phyloP scores from a whole-genome alignment of 2,888 invertebrate genomes.

The Metacarcinus magister region DNA sequence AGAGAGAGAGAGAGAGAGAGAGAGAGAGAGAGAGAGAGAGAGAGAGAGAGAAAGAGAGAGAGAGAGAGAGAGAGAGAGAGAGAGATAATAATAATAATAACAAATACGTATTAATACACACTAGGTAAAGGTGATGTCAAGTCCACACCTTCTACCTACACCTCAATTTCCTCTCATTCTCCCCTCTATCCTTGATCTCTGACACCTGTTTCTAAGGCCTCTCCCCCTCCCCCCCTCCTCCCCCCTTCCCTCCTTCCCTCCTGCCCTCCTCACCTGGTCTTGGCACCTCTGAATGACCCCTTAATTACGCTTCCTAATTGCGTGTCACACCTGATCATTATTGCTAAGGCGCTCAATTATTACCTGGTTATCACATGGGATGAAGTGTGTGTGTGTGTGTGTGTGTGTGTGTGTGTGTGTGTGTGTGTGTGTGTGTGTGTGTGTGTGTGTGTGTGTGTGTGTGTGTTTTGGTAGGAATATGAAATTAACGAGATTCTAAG shows the following conservation, averaged over 20 bases:
- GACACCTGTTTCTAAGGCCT: neutral
- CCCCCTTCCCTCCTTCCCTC: neutral
- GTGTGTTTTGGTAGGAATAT: no score
- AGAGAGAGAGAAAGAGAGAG: neutral
- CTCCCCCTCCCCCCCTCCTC: neutral
- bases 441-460: no score
- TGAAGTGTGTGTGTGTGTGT: no score
- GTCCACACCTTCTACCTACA: neutral
- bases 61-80: neutral
- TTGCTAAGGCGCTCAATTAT: conserved; percentile 22
- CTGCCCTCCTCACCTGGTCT: neutral
- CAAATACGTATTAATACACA: neutral
- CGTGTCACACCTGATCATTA: conserved; percentile 48
- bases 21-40: neutral
- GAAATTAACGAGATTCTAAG: no score
- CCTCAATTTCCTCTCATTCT: neutral
- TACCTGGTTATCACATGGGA: neutral
- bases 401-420: no score
- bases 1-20: conserved; percentile 30
- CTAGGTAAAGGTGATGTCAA: neutral
- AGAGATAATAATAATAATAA: neutral
- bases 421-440: no score
- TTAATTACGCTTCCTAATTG: conserved; percentile 22
- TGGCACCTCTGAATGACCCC: conserved; percentile 26
- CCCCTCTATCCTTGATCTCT: neutral